Conservation (phyloP, 2,797 vertebrate genomes). For the Poecile montanus region DNA sequence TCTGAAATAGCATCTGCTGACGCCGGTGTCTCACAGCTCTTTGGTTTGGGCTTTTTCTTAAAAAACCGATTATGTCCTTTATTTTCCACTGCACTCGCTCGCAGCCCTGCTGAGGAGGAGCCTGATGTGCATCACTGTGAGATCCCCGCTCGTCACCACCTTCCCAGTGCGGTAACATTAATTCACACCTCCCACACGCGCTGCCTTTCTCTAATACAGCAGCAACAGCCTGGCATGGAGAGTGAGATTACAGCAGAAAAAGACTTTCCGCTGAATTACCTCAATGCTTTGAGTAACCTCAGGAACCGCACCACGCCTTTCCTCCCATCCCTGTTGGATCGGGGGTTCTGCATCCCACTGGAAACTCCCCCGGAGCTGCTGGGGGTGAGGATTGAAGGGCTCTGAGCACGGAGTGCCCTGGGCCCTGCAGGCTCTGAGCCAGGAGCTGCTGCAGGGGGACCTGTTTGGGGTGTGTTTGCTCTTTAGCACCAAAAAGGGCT, state of each 20-base stretch:
- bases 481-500: background rate
- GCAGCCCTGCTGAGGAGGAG: background rate
- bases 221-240: background rate
- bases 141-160: background rate
- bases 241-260: background rate
- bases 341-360: background rate
- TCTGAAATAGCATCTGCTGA: constrained; percentile 37
- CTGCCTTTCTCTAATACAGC: background rate
- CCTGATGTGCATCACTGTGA: background rate
- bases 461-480: accelerated
- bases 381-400: accelerated
- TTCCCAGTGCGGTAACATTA: background rate
- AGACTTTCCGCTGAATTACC: constrained; percentile 26
- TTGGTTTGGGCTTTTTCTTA: constrained; percentile 3
- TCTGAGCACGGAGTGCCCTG: accelerated
- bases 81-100: constrained; percentile 44
- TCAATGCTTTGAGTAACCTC: background rate
- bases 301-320: background rate
- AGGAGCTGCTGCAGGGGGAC: accelerated
- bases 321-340: background rate
- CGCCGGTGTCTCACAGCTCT: background rate
- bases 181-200: constrained; percentile 57
- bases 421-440: background rate
- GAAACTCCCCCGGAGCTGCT: accelerated
- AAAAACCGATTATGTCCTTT: background rate